Base-by-base conservation (phyloP, 2,113 vertebrate species). In the Lophius piscatorius region DNA sequence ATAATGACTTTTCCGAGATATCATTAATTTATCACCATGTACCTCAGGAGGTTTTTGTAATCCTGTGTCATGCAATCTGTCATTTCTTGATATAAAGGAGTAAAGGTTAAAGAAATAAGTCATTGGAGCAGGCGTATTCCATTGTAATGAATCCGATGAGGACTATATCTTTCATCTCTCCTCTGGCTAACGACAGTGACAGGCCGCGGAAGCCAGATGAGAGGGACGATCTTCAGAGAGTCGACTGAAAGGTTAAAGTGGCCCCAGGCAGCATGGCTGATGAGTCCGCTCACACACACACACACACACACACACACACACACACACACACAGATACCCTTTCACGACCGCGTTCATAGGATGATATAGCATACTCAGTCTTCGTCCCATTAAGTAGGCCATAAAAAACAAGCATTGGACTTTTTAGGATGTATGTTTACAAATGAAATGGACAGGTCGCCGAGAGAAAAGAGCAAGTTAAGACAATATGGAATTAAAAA, bases 171-270 rank as follows among this genome's bases (percentile, higher is more conserved):
- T 77, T 80, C 70, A 78, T 83, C 64, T 77, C 57, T 58, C 51
- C 49, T 68, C 73, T 36, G 68, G 75, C 35, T 73, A 80, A 57
- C 49, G 70, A 54, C 57, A 38, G 63, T 82, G 85, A 88, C 84
- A 66, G 71, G 78, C 63, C 14, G 26, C 70, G 60, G 79, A 81
- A 55, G 77, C 70, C 55, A 65, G 78, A 85, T 74, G 79, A 88
- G 84, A 59, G 56, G 31, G 51, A 38, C 13, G 36, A 58, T 89
- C 87, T 87, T 83, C 41, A 2, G 75, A 82, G 86, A 82, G 63
- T 46, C 21, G 23, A 33, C 65, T 61, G 74, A 90, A 90, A 90
- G 89, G 89, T 90, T 85, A 89, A 73, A 66, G 73, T 63, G 63
- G 76, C 87, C 70, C 80, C 55, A 68, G 63, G 70, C 83, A 75